phyloP scores from a whole-genome alignment of 1,140 invertebrate species.

The Homarus americanus region DNA sequence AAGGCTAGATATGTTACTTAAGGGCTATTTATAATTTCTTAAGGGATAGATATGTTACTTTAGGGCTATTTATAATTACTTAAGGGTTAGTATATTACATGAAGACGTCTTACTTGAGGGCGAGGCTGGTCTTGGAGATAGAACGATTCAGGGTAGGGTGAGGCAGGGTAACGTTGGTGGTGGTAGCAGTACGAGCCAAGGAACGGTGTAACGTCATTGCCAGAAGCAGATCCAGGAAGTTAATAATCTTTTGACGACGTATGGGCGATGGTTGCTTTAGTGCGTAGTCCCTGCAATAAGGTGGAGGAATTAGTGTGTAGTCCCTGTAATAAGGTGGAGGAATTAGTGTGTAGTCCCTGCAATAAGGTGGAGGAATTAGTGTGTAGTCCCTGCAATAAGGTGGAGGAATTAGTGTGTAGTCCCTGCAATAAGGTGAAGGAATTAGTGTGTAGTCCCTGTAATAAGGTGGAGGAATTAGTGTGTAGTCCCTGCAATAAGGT shows the following conservation, averaged over 20 bases:
- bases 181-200: slow-evolving; percentile 44
- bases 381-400: slow-evolving; percentile 75
- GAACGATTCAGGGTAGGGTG: slow-evolving; percentile 24
- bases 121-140: slow-evolving; percentile 46
- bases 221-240: slow-evolving; percentile 72
- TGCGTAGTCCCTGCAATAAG: slow-evolving; percentile 75
- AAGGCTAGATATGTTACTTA: too few relatives aligned
- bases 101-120: slow-evolving; percentile 41
- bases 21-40: too few relatives aligned
- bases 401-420: background rate
- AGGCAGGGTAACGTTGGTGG: background rate
- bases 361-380: slow-evolving; percentile 7
- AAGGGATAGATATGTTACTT: too few relatives aligned
- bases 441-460: slow-evolving; percentile 74
- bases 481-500: too few relatives aligned
- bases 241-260: slow-evolving; percentile 72
- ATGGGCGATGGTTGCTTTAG: slow-evolving; percentile 72
- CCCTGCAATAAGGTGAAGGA: too few relatives aligned
- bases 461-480: background rate
- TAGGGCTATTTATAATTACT: too few relatives aligned
- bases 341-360: slow-evolving; percentile 73
- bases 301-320: background rate
- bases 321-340: background rate
- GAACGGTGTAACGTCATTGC: slow-evolving; percentile 73
- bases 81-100: too few relatives aligned